Evolutionary conservation across 1,140 invertebrate genomes (phyloP).

Genomic region (Piezodorus guildinii): DNA sequence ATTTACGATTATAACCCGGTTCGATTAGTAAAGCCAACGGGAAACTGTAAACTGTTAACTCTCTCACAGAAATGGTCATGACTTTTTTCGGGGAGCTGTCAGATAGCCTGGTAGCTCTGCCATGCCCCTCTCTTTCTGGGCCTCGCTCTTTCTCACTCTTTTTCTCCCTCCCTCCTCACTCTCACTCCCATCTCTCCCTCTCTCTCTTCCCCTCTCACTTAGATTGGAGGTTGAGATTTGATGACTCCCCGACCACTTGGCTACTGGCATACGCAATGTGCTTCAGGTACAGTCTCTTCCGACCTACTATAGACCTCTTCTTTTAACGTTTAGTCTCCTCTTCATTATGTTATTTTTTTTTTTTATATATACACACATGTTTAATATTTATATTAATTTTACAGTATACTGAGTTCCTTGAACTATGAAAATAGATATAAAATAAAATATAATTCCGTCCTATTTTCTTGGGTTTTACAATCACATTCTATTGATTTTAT

Average conservation of each 20-base stretch:
- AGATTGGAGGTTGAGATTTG: constrained; percentile 1
- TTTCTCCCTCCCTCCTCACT: too few species aligned
- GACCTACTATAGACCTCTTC: neutral
- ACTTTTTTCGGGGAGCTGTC: constrained; percentile 8
- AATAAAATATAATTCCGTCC: too few species aligned
- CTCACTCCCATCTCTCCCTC: neutral
- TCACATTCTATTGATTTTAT: too few species aligned
- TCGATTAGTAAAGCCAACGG: constrained; percentile 6
- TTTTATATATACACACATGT: too few species aligned
- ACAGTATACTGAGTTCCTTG: too few species aligned
- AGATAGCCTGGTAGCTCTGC: neutral
- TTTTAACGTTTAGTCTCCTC: too few species aligned
- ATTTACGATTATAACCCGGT: constrained; percentile 1
- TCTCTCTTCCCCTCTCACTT: neutral
- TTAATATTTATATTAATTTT: too few species aligned
- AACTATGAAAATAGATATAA: too few species aligned
- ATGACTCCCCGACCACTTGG: constrained; percentile 12
- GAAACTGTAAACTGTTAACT: constrained; percentile 4
- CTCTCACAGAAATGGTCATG: constrained; percentile 6
- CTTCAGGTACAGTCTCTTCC: neutral
- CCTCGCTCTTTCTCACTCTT: neutral
- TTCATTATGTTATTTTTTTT: too few species aligned
- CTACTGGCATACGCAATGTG: constrained; percentile 10
- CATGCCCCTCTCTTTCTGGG: neutral
- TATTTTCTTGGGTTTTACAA: too few species aligned